These are phyloP conservation scores for Oscheius sp. DNA, from an alignment of 2,888 invertebrate genomes.

Conservation along the genomic window DNA sequence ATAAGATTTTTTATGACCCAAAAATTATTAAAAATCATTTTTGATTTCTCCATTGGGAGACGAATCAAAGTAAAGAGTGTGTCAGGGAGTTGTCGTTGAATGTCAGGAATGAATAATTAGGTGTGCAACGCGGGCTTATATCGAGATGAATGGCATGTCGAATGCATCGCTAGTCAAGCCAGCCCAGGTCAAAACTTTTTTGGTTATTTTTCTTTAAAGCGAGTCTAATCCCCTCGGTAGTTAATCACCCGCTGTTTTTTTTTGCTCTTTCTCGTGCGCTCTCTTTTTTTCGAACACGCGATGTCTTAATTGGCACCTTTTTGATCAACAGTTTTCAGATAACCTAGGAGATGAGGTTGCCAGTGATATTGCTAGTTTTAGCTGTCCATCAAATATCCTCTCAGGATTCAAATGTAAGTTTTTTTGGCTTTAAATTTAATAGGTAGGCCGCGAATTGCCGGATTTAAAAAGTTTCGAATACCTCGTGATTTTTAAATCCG, in stretches of 20 bases:
- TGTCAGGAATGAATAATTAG: slow-evolving; percentile 36
- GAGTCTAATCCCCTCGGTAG: too few relatives aligned
- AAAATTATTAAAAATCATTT: not conserved
- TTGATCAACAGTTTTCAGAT: slow-evolving; percentile 15
- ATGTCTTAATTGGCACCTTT: not conserved
- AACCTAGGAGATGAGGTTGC: slow-evolving; percentile 15
- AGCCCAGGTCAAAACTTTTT: not conserved
- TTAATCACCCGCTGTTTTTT: slow-evolving; percentile 4
- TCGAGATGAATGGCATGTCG: slow-evolving; percentile 36
- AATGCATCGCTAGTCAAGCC: slow-evolving; percentile 30
- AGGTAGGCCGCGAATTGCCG: too few relatives aligned
- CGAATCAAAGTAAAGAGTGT: slow-evolving; percentile 16
- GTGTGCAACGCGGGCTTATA: slow-evolving; percentile 36
- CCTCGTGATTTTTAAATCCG: slow-evolving; percentile 8
- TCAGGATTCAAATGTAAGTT: slow-evolving; percentile 24
- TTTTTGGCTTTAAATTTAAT: not conserved
- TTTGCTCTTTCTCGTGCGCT: not conserved
- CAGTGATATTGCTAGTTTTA: not conserved
- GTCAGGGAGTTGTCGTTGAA: slow-evolving; percentile 31
- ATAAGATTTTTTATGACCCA: not conserved
- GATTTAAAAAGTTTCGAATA: too few relatives aligned
- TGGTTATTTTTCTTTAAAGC: not conserved
- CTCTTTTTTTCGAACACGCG: not conserved
- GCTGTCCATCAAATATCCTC: slow-evolving; percentile 5
- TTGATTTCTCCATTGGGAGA: not conserved